Percentiles rank a stretch among this genome's conserved stretches.
phyloP scores from a whole-genome alignment of 2,888 invertebrate genomes.

The Meteorus colon region DNA sequence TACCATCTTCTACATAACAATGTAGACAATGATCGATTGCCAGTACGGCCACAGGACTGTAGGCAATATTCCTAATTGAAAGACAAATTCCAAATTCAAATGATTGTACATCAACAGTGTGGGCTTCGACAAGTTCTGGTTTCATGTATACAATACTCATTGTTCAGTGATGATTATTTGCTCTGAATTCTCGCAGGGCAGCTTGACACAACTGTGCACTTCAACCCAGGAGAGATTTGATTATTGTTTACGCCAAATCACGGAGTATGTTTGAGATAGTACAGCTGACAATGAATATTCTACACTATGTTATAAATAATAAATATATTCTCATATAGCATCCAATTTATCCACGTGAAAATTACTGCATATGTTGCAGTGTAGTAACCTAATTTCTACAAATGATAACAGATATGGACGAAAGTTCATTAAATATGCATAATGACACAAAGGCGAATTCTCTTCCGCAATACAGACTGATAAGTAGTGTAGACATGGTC shows the following conservation, averaged over 20 bases:
- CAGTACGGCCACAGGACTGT: background rate
- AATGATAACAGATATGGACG: background rate
- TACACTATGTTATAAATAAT: background rate
- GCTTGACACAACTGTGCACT: background rate
- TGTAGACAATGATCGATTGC: background rate
- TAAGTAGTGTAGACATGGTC: background rate
- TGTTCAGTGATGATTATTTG: background rate
- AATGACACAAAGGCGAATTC: background rate
- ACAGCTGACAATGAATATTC: background rate
- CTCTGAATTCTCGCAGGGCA: background rate
- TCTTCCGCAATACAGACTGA: background rate
- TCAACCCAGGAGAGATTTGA: background rate
- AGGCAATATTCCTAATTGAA: background rate
- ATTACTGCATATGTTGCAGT: background rate
- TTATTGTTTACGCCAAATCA: background rate
- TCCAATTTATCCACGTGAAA: background rate
- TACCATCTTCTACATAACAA: background rate
- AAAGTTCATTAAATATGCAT: background rate
- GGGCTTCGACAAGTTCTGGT: too few relatives aligned
- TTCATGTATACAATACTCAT: background rate
- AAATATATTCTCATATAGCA: background rate
- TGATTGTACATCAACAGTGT: too few relatives aligned
- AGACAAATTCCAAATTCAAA: background rate
- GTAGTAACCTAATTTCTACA: background rate
- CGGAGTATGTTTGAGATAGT: background rate